Evolutionary conservation across 2,888 invertebrate genomes (phyloP).

Genomic region (Tetranychus piercei): DNA sequence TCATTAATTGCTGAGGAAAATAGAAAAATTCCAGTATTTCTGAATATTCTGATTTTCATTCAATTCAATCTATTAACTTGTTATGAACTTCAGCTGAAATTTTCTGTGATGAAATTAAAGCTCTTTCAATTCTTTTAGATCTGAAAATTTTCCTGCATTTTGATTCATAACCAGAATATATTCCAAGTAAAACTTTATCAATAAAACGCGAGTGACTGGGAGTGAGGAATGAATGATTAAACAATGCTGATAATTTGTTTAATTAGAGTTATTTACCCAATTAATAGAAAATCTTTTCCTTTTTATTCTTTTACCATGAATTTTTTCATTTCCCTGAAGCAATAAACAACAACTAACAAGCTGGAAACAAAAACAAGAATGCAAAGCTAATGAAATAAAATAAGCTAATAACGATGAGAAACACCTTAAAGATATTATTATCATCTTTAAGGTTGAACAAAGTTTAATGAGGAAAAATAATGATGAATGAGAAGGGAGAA

Average conservation of each 20-base stretch:
- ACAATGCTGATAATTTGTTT: not conserved
- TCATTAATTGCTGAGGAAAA: too few relatives aligned
- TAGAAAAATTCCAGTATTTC: too few relatives aligned
- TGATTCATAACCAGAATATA: too few relatives aligned
- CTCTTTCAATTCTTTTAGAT: too few relatives aligned
- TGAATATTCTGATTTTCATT: too few relatives aligned
- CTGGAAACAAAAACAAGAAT: not conserved
- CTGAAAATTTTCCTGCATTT: too few relatives aligned
- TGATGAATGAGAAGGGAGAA: not conserved
- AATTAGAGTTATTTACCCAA: not conserved
- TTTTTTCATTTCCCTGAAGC: not conserved
- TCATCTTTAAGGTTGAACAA: not conserved
- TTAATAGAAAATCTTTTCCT: not conserved
- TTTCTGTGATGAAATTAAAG: too few relatives aligned
- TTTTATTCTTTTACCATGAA: not conserved
- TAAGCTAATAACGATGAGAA: not conserved
- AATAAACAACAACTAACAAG: too few relatives aligned
- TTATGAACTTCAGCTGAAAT: too few relatives aligned
- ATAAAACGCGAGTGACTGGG: too few relatives aligned
- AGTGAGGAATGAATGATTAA: not conserved
- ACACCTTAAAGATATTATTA: not conserved
- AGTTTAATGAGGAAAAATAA: not conserved
- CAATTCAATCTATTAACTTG: too few relatives aligned
- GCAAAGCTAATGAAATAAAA: not conserved
- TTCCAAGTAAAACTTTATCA: not conserved